Conservation (phyloP, 2,797 vertebrate genomes). For the Sebastes glaucus region DNA sequence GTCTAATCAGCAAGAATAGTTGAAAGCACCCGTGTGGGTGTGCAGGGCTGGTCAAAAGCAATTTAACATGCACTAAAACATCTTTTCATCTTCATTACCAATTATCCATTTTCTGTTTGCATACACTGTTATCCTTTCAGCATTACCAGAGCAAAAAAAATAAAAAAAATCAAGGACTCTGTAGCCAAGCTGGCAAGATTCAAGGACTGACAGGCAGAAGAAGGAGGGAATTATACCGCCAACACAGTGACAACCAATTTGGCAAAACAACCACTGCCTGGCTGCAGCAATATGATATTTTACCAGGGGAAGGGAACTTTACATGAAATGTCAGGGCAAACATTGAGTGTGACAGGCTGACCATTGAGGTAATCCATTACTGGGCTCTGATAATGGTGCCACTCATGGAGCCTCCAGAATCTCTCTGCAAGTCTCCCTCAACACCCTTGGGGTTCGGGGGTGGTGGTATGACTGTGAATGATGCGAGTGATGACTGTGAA, state of each 20-base stretch:
- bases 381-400: constrained; percentile 62
- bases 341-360: constrained; percentile 67
- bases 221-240: constrained; percentile 35
- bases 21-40: not conserved
- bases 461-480: constrained; percentile 51
- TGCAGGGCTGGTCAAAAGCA: not conserved
- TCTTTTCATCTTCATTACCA: not conserved
- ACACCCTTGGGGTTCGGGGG: constrained; percentile 34
- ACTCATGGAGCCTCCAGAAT: constrained; percentile 40
- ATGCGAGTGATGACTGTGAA: constrained; percentile 62
- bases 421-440: constrained; percentile 26
- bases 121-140: not conserved
- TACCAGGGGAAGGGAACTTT: constrained; percentile 60
- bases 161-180: not conserved
- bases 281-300: constrained; percentile 55
- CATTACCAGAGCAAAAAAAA: not conserved
- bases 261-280: constrained; percentile 51
- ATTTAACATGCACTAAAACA: constrained; percentile 2
- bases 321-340: constrained; percentile 71
- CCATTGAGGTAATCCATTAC: constrained; percentile 72
- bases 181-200: constrained; percentile 24
- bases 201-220: constrained; percentile 19
- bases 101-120: not conserved
- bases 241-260: constrained; percentile 64
- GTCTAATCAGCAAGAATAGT: not conserved